Conservation (phyloP, 2,888 invertebrate species). For the Agrochola macilenta region DNA sequence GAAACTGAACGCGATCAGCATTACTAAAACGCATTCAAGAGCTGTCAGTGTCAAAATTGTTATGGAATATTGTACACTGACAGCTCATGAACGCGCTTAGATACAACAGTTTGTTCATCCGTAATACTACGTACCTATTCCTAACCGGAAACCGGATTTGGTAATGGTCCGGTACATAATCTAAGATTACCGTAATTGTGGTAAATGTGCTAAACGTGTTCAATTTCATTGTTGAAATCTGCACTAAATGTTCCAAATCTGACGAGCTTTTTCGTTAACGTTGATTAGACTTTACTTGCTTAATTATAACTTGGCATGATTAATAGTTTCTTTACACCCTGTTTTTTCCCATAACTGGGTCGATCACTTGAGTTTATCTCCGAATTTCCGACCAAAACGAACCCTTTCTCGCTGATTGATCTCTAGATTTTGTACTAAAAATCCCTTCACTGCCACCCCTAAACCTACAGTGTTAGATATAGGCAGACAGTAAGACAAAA, state of each 20-base stretch:
- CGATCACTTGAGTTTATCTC: neutral
- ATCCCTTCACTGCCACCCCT: constrained; percentile 21
- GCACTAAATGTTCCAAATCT: neutral
- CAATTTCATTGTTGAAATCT: no score
- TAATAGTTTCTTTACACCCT: neutral
- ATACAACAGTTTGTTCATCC: no score
- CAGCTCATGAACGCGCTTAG: no score
- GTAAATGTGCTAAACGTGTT: no score
- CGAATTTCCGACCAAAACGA: neutral
- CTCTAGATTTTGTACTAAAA: neutral
- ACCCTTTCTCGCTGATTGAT: neutral
- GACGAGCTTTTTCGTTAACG: neutral
- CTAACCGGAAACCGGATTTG: no score
- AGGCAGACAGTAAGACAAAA: constrained; percentile 76
- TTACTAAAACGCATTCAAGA: no score
- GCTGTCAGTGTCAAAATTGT: no score
- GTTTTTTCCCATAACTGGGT: neutral
- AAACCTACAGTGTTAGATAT: constrained; percentile 45
- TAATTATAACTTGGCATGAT: neutral
- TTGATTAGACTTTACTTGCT: neutral
- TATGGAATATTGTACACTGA: no score
- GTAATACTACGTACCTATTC: no score
- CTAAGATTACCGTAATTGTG: no score
- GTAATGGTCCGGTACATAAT: no score
- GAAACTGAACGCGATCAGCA: no score